Evolutionary conservation across 23 tunicate genomes (phyloP).

Genomic region (Halocynthia aurantium): DNA sequence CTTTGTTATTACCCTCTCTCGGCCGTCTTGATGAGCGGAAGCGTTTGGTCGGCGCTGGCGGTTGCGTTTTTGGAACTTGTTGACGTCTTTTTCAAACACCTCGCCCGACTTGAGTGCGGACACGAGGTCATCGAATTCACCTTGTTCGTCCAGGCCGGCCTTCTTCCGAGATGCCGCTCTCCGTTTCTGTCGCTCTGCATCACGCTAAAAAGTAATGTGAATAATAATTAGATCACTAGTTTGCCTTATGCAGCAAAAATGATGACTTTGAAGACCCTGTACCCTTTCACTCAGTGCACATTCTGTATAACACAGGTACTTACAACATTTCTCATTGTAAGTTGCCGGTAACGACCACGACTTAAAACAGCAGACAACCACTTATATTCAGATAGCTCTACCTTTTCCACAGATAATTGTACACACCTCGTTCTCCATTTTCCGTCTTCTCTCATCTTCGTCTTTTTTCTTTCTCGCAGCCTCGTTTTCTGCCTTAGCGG

Average conservation of each 20-base stretch:
- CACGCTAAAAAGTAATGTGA: conserved; percentile 31
- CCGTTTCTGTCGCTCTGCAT: conserved; percentile 22
- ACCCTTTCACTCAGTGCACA: too few species aligned
- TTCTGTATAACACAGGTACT: too few species aligned
- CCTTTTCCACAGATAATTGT: too few species aligned
- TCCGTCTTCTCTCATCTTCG: conserved; percentile 71
- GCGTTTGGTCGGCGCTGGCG: conserved; percentile 39
- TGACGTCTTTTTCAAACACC: conserved; percentile 83
- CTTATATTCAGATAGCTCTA: too few species aligned
- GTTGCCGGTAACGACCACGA: too few species aligned
- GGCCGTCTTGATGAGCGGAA: conserved; percentile 26
- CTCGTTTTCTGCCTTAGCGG: conserved; percentile 72
- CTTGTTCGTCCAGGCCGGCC: conserved; percentile 41
- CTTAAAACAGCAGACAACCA: too few species aligned
- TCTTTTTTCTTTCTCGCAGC: conserved; percentile 61
- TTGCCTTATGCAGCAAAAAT: too few species aligned
- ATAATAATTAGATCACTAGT: too few species aligned
- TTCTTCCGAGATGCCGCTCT: conserved; percentile 15
- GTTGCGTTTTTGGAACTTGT: conserved; percentile 86
- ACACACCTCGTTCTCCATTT: conserved; percentile 53
- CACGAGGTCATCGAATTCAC: conserved; percentile 92
- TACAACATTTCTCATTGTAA: too few species aligned
- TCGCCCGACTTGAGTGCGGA: conserved; percentile 92
- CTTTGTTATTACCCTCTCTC: conserved; percentile 49
- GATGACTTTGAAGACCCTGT: too few species aligned